phyloP scores from a whole-genome alignment of 2,888 invertebrate species.

The Caenorhabditis panamensis region DNA sequence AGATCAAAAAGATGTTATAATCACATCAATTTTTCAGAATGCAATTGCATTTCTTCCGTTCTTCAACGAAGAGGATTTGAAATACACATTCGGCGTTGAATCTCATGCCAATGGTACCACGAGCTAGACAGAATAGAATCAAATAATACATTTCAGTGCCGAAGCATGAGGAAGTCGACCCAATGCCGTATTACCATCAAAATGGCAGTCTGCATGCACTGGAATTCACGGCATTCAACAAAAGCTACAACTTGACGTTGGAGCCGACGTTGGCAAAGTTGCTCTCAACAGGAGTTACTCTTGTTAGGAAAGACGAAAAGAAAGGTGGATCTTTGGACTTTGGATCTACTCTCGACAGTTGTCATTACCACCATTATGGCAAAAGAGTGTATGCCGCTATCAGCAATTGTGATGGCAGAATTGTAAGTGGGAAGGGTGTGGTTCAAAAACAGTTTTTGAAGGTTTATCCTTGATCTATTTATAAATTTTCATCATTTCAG shows the following conservation, averaged over 20 bases:
- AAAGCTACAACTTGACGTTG: conserved; percentile 66
- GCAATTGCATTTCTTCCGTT: conserved; percentile 73
- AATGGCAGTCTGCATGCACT: conserved; percentile 61
- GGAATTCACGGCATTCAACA: conserved; percentile 59
- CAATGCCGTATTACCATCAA: conserved; percentile 57
- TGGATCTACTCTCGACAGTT: conserved; percentile 68
- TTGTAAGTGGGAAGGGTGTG: conserved; percentile 69
- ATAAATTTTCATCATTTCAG: too few relatives aligned
- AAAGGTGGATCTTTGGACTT: conserved; percentile 69
- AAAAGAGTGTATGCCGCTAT: conserved; percentile 77
- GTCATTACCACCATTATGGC: conserved; percentile 78
- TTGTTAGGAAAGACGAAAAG: conserved; percentile 69
- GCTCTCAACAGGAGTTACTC: conserved; percentile 67
- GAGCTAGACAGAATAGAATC: neutral
- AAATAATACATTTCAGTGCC: conserved; percentile 62
- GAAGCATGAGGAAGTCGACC: conserved; percentile 68
- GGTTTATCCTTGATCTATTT: too few relatives aligned
- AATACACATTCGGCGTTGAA: conserved; percentile 80
- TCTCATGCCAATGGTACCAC: conserved; percentile 64
- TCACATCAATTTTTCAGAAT: conserved; percentile 67
- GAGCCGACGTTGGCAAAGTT: conserved; percentile 71
- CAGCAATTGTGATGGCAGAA: conserved; percentile 77
- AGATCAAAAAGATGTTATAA: conserved; percentile 45
- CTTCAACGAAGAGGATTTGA: conserved; percentile 79
- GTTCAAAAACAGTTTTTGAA: conserved; percentile 13